Conservation (phyloP, 1,140 invertebrate species). For the Nylanderia fulva region DNA sequence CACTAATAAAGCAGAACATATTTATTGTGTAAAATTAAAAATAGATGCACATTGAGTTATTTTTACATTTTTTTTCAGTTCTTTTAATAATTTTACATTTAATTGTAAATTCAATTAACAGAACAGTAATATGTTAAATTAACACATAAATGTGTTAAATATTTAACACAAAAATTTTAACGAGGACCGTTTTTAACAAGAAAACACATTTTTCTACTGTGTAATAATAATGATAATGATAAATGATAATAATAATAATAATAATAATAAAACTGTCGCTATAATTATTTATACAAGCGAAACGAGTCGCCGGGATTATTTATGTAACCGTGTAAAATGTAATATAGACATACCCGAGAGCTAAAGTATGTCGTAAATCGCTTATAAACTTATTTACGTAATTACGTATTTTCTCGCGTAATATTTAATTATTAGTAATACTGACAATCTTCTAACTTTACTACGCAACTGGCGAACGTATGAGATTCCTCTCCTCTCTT, state of each 20-base stretch:
- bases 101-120: too few species aligned
- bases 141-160: too few species aligned
- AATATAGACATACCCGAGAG: too few species aligned
- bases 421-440: constrained; percentile 44
- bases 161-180: too few species aligned
- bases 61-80: too few species aligned
- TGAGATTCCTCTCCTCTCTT: neutral
- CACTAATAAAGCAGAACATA: too few species aligned
- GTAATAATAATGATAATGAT: neutral
- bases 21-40: too few species aligned
- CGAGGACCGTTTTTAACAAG: too few species aligned
- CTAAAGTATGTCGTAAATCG: neutral
- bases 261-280: neutral
- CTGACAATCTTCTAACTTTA: constrained; percentile 16
- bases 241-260: neutral
- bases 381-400: constrained; percentile 34
- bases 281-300: constrained; percentile 12
- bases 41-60: too few species aligned
- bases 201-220: too few species aligned
- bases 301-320: neutral
- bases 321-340: neutral
- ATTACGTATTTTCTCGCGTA: neutral
- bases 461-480: neutral
- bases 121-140: too few species aligned
- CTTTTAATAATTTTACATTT: too few species aligned